These are phyloP conservation scores for Microplitis manilae DNA, from an alignment of 2,888 invertebrate genomes.

Conservation along the genomic window DNA sequence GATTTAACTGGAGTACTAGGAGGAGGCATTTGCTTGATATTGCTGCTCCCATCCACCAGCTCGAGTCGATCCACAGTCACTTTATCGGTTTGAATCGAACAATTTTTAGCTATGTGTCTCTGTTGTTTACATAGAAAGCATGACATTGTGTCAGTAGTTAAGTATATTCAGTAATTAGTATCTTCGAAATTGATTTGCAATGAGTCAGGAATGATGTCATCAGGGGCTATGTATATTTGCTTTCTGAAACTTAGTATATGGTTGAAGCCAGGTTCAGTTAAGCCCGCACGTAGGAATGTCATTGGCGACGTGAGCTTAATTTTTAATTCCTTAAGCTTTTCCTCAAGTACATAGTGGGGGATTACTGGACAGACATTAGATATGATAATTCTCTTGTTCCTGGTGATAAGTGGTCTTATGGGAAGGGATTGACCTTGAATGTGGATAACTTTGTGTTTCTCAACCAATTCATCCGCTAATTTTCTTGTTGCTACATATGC, in stretches of 20 bases:
- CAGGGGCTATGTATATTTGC: slow-evolving; percentile 46
- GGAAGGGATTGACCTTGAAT: slow-evolving; percentile 16
- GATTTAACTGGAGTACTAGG: too few species aligned
- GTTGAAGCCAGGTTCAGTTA: slow-evolving; percentile 41
- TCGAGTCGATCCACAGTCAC: too few species aligned
- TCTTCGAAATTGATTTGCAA: slow-evolving; percentile 22
- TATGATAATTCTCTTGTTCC: slow-evolving; percentile 39
- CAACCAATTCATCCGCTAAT: slow-evolving; percentile 26
- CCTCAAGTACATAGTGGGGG: slow-evolving; percentile 25
- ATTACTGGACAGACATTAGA: slow-evolving; percentile 49
- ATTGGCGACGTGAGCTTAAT: slow-evolving; percentile 41
- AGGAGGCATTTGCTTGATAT: too few species aligned
- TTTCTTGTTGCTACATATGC: slow-evolving; percentile 36
- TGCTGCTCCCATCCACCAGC: too few species aligned
- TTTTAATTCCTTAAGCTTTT: slow-evolving; percentile 30
- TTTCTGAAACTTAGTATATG: slow-evolving; percentile 48
- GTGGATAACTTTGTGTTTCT: slow-evolving; percentile 30
- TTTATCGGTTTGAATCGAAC: background rate
- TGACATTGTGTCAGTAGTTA: slow-evolving; percentile 21
- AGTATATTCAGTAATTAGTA: slow-evolving; percentile 18
- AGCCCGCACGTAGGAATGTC: slow-evolving; percentile 41
- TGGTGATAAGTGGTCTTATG: slow-evolving; percentile 43
- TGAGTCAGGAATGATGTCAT: slow-evolving; percentile 34
- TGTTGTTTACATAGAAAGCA: slow-evolving; percentile 33
- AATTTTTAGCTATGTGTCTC: slow-evolving; percentile 17